These are phyloP conservation scores for Onthophagus sagittarius DNA, from an alignment of 2,888 invertebrate species.

Conservation along the genomic window DNA sequence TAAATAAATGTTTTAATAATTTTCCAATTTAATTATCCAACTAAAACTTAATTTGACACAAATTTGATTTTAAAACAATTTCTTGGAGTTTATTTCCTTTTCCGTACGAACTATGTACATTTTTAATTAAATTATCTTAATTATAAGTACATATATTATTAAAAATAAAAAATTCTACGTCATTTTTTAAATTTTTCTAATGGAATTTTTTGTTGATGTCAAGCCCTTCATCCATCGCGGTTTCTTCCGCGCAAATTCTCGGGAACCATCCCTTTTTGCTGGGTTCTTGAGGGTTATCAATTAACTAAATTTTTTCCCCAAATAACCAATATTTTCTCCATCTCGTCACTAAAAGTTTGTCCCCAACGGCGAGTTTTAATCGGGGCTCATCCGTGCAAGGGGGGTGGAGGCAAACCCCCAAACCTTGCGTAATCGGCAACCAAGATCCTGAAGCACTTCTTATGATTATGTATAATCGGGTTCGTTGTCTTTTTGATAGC, in stretches of 20 bases:
- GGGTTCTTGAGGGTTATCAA: constrained; percentile 33
- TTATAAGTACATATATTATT: too few species aligned
- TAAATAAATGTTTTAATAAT: not conserved
- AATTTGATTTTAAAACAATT: too few species aligned
- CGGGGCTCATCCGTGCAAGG: constrained; percentile 87
- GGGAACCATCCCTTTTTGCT: constrained; percentile 88
- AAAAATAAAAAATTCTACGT: too few species aligned
- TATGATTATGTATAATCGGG: constrained; percentile 65
- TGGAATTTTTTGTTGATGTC: too few species aligned
- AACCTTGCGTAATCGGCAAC: constrained; percentile 71
- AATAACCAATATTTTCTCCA: constrained; percentile 93
- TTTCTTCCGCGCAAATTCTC: constrained; percentile 66
- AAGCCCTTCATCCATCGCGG: constrained; percentile 34
- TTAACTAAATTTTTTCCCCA: constrained; percentile 64
- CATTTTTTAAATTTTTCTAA: too few species aligned
- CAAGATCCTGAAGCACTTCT: constrained; percentile 69
- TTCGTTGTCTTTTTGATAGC: constrained; percentile 72
- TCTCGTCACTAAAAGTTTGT: constrained; percentile 75
- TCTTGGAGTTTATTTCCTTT: too few species aligned
- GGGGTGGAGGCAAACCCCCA: constrained; percentile 62
- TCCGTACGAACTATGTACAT: too few species aligned
- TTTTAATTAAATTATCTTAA: too few species aligned
- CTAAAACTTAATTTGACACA: too few species aligned
- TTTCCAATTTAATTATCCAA: too few species aligned
- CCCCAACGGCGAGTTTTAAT: constrained; percentile 66